Percentiles rank a stretch among this genome's conserved stretches.
phyloP scores from a whole-genome alignment of 1,140 invertebrate genomes.

The Macrocentrus cingulum region DNA sequence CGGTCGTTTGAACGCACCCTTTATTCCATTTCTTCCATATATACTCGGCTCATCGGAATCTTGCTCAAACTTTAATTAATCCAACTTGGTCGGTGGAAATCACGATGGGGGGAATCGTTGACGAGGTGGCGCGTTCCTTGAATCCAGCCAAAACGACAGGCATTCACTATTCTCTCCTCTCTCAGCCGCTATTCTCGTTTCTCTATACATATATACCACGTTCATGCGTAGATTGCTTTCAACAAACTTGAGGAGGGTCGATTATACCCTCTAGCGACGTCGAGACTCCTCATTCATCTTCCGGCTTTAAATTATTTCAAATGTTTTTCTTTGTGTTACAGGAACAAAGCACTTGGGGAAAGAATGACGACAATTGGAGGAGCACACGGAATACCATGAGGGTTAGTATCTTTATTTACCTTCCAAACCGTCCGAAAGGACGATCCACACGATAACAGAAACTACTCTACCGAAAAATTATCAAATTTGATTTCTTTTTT shows the following conservation, averaged over 20 bases:
- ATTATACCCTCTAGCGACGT: too few relatives aligned
- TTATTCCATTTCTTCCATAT: background rate
- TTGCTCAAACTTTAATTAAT: slow-evolving; percentile 31
- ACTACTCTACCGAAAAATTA: too few relatives aligned
- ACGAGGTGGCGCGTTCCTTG: slow-evolving; percentile 7
- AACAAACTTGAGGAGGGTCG: background rate
- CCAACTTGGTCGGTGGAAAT: slow-evolving; percentile 24
- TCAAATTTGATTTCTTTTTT: too few relatives aligned
- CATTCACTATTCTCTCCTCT: background rate
- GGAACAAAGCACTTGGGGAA: background rate
- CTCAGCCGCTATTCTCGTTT: background rate
- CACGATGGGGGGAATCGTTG: background rate
- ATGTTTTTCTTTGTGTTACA: slow-evolving; percentile 6
- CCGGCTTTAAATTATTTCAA: background rate
- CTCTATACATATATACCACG: background rate
- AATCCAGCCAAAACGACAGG: slow-evolving; percentile 2
- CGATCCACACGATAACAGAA: too few relatives aligned
- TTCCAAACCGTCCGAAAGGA: too few relatives aligned
- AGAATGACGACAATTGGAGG: background rate
- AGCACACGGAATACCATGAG: background rate
- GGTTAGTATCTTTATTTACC: background rate
- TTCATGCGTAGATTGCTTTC: slow-evolving; percentile 4
- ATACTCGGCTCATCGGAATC: slow-evolving; percentile 11
- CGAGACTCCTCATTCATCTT: too few relatives aligned
- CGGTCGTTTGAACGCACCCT: background rate